Percentiles rank a stretch among this genome's conserved stretches.
phyloP scores from a whole-genome alignment of 2,797 vertebrate genomes.

The Semaprochilodus insignis region DNA sequence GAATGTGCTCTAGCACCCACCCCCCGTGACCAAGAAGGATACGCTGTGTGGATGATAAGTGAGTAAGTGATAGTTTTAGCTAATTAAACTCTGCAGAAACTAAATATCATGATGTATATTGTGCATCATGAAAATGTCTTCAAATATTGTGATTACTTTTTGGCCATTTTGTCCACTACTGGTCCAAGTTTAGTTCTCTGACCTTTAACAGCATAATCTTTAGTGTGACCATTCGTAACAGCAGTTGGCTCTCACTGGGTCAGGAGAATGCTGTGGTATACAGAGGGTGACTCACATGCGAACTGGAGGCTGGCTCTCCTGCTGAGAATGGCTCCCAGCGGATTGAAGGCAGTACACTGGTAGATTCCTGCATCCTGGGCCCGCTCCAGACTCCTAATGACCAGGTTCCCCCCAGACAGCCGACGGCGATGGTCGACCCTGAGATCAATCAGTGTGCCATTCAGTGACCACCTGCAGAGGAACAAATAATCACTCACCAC shows the following conservation, averaged over 20 bases:
- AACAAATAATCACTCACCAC: constrained; percentile 71
- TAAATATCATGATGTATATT: neutral
- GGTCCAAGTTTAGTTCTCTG: neutral
- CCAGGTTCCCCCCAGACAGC: constrained; percentile 84
- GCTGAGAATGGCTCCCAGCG: constrained; percentile 86
- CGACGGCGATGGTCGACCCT: constrained; percentile 78
- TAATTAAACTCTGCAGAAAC: neutral
- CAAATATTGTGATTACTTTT: neutral
- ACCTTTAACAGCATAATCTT: constrained; percentile 16
- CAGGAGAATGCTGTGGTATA: constrained; percentile 26
- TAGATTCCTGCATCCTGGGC: constrained; percentile 84
- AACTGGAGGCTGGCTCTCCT: constrained; percentile 87
- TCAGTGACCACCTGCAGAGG: constrained; percentile 87
- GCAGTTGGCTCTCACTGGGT: constrained; percentile 20
- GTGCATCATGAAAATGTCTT: neutral
- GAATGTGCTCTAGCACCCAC: too few relatives aligned
- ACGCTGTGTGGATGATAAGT: too few relatives aligned
- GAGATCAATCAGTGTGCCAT: constrained; percentile 85
- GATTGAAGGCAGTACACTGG: constrained; percentile 87
- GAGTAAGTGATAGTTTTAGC: too few relatives aligned
- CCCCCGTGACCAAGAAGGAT: too few relatives aligned
- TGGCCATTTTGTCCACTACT: neutral
- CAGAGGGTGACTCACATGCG: constrained; percentile 81
- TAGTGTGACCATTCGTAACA: constrained; percentile 15
- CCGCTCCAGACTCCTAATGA: constrained; percentile 83